Evolutionary conservation across 2,888 invertebrate species (phyloP).

Genomic region (Acrocyrtus sp.): DNA sequence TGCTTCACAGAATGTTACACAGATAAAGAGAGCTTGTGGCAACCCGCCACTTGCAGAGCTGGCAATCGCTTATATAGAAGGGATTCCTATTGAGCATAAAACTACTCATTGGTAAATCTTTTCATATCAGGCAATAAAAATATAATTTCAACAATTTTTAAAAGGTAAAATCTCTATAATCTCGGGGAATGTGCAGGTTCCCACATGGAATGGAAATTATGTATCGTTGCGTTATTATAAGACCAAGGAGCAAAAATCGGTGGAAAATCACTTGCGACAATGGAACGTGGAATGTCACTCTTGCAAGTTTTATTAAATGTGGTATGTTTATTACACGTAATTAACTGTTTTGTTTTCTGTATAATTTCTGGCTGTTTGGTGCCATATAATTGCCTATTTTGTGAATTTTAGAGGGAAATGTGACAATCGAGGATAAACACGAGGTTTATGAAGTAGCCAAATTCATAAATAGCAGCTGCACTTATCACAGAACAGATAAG

Average conservation of each 20-base stretch:
- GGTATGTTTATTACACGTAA: constrained; percentile 19
- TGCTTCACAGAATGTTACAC: not conserved
- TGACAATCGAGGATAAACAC: constrained; percentile 6
- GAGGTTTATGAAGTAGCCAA: constrained; percentile 20
- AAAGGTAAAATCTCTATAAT: no score
- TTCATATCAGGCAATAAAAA: not conserved
- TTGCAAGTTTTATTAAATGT: constrained; percentile 69
- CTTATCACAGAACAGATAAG: constrained; percentile 78
- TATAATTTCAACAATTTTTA: no score
- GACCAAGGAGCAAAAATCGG: constrained; percentile 70
- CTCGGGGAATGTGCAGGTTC: no score
- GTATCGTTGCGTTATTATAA: constrained; percentile 73
- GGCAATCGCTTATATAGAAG: constrained; percentile 76
- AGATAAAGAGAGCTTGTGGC: constrained; percentile 69
- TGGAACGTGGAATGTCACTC: constrained; percentile 84
- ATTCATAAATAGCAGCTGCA: constrained; percentile 70
- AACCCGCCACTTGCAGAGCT: constrained; percentile 80
- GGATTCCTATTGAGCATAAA: constrained; percentile 73
- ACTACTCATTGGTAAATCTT: constrained; percentile 68
- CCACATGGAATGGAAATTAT: constrained; percentile 85
- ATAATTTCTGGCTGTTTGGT: not conserved
- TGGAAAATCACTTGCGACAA: constrained; percentile 89
- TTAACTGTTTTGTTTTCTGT: not conserved
- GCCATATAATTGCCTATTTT: not conserved
- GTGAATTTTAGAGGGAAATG: constrained; percentile 27